Conservation (phyloP, 2,888 invertebrate genomes). For the Microchrysa polita region DNA sequence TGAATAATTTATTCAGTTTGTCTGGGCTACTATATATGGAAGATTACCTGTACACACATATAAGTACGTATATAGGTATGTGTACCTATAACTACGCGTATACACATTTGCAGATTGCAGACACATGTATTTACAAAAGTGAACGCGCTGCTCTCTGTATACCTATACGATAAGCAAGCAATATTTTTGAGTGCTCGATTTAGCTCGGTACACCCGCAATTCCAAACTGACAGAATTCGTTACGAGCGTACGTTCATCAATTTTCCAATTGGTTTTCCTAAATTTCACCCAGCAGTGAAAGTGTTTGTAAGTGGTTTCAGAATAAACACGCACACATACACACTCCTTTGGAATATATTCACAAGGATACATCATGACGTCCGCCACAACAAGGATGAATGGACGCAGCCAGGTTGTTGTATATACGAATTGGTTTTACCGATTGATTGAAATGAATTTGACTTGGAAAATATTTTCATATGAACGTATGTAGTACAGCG, state of each 20-base stretch:
- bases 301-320: conserved; percentile 4
- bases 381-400: background rate
- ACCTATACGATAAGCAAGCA: background rate
- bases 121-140: no score
- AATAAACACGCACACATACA: no score
- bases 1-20: conserved; percentile 46
- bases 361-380: no score
- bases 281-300: conserved; percentile 32
- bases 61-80: background rate
- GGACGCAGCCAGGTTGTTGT: background rate
- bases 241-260: background rate
- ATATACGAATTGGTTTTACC: background rate
- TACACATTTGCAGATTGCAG: no score
- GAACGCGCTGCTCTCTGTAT: no score
- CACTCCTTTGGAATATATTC: no score
- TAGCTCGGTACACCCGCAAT: background rate
- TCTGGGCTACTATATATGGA: conserved; percentile 14
- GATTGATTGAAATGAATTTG: conserved; percentile 38
- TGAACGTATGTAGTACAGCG: background rate
- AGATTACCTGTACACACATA: background rate
- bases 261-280: conserved; percentile 35
- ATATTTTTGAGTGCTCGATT: conserved; percentile 22
- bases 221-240: background rate
- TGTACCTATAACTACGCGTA: no score
- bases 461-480: conserved; percentile 30